A percentile compares a stretch with the other conserved stretches of the same genome.
phyloP scores from a whole-genome alignment of 2,113 vertebrate species.

The Aptenodytes forsteri region DNA sequence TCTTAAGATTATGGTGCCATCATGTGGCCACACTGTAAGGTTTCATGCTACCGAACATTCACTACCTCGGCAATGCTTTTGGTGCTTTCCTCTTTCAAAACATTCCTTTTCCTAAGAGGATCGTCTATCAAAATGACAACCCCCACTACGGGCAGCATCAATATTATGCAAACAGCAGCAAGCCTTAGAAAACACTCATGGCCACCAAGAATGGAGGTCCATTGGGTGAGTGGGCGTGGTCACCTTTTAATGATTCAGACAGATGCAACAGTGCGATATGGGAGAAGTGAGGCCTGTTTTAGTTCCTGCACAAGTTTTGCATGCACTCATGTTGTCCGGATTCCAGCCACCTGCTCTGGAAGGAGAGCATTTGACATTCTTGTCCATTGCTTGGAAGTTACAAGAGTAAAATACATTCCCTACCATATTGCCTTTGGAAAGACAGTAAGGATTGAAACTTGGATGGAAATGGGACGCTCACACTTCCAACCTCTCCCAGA shows the following conservation, averaged over 20 bases:
- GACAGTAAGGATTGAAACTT: neutral
- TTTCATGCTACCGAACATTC: neutral
- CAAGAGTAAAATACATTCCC: neutral
- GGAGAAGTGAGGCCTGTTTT: neutral
- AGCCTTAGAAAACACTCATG: neutral
- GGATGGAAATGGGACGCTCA: neutral
- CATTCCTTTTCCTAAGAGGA: neutral
- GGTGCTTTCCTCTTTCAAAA: neutral
- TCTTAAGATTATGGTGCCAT: neutral
- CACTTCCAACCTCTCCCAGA: neutral
- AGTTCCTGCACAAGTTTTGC: neutral
- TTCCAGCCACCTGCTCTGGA: neutral
- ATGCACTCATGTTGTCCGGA: rapidly evolving
- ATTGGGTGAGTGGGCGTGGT: rapidly evolving
- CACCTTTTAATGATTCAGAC: neutral
- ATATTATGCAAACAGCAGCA: neutral
- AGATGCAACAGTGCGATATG: rapidly evolving
- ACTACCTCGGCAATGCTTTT: neutral
- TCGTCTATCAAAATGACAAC: neutral
- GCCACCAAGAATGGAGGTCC: neutral
- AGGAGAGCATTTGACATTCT: neutral
- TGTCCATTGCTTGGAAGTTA: neutral
- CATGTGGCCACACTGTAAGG: neutral
- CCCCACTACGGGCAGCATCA: neutral
- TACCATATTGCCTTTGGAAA: neutral